phyloP scores from a whole-genome alignment of 1,140 invertebrate species.

The Lepidurus packardi region DNA sequence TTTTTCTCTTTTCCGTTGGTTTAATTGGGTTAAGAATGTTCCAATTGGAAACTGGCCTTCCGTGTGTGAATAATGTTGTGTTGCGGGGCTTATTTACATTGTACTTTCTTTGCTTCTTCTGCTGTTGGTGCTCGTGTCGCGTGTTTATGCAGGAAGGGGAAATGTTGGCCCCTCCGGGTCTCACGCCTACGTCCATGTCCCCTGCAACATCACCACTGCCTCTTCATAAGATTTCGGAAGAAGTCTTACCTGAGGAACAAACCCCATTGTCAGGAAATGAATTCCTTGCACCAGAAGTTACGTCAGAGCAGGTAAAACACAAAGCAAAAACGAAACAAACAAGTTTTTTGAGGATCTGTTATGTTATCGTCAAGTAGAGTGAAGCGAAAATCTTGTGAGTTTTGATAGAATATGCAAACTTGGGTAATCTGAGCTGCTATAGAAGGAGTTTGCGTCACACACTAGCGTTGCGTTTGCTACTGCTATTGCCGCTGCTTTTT shows the following conservation, averaged over 20 bases:
- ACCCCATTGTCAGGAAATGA: background rate
- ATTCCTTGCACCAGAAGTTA: background rate
- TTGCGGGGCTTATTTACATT: conserved; percentile 23
- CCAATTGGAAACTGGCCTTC: too few species aligned
- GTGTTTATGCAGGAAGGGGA: conserved; percentile 25
- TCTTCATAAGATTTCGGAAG: conserved; percentile 19
- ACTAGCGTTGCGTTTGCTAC: background rate
- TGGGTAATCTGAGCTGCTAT: too few species aligned
- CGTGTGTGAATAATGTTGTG: background rate
- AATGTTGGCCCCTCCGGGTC: conserved; percentile 21
- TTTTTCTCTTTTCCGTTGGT: background rate
- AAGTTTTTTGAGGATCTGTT: too few species aligned
- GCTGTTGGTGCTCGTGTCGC: background rate
- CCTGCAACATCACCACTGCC: conserved; percentile 26
- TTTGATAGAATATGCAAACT: too few species aligned
- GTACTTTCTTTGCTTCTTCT: conserved; percentile 26
- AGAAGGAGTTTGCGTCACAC: too few species aligned
- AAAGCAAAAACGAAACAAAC: background rate
- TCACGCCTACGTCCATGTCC: conserved; percentile 23
- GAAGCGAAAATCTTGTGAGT: too few species aligned
- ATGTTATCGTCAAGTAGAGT: too few species aligned
- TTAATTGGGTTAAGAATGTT: too few species aligned
- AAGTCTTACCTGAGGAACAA: conserved; percentile 17
- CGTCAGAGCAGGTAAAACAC: background rate
- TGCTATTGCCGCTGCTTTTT: background rate